phyloP scores from a whole-genome alignment of 2,888 invertebrate genomes.

The Nomada ruficornis region DNA sequence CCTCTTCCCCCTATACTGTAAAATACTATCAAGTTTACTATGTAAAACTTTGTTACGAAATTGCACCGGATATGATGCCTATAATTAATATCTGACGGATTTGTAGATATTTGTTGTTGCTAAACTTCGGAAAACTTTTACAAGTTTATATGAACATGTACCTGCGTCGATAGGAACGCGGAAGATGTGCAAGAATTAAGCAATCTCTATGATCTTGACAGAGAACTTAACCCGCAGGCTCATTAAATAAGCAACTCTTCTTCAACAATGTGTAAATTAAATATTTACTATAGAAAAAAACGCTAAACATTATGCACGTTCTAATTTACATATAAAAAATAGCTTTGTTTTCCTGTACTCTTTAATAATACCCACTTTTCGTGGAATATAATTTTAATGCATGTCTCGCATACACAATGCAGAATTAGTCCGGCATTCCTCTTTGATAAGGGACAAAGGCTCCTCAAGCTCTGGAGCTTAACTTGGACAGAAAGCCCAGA shows the following conservation, averaged over 20 bases:
- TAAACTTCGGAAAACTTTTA: background rate
- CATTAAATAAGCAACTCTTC: background rate
- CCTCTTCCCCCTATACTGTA: background rate
- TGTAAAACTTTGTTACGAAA: background rate
- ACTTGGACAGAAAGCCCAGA: conserved; percentile 8
- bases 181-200: background rate
- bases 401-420: background rate
- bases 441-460: conserved; percentile 12
- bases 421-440: background rate
- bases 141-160: background rate
- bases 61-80: background rate
- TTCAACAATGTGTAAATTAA: background rate
- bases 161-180: background rate
- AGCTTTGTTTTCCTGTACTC: background rate
- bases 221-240: background rate
- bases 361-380: background rate
- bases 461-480: conserved; percentile 5
- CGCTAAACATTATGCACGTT: background rate
- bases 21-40: background rate
- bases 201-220: background rate
- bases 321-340: too few relatives aligned
- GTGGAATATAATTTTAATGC: background rate
- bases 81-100: background rate
- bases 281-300: background rate
- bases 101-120: background rate